Evolutionary conservation across 2,797 vertebrate species (phyloP), one percentile per base, ranked within the genome.

Genomic region (Aeoliscus strigatus): DNA sequence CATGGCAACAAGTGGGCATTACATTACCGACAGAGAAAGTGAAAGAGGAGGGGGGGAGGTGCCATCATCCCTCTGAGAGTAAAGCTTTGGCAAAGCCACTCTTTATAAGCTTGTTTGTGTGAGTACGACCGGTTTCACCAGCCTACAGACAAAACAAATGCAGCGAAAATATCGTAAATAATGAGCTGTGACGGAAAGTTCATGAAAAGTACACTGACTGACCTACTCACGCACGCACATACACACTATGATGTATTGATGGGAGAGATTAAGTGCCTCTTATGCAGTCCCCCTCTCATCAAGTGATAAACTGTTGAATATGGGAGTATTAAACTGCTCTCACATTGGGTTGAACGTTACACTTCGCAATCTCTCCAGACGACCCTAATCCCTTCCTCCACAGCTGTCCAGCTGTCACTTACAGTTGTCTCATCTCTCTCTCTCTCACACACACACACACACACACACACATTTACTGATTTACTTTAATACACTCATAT

Each of bases 1-100:
- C 81, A 83, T 85, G 77, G 77, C 67, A 85, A 83, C 82, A 79
- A 78, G 75, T 77, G 74, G 70, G 56, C 58, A 61, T 75, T 50
- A 52, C 58, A 23, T 66, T 60, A 63, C 52, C 49, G 25, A 33
- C 39, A 27, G 43, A 10, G 37, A 49, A 17, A 43, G 35, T 24
- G 44, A 12, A 23, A 28, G n/a, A 9, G 46, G 23, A 2, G 15
- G 62, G 51, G 54, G 66, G 73, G 73, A 17, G 62, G 60, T 9
- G 42, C 14, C 3, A 44, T 36, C 48, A 14, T 57, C n/a, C n/a
- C 36, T 36, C 39, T 25, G 32, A 62, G 48, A 37, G 42, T 3
- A 47, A 32, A 27, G n/a, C 48, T 25, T 41, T 32, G 43, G 48
- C 41, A 39, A n/a, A 39, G 12, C 12, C 27, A 43, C 13, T 3